These are phyloP conservation scores for Parazoanthus swiftii DNA, from an alignment of 92 coral and sea anemone species.

Conservation along the genomic window DNA sequence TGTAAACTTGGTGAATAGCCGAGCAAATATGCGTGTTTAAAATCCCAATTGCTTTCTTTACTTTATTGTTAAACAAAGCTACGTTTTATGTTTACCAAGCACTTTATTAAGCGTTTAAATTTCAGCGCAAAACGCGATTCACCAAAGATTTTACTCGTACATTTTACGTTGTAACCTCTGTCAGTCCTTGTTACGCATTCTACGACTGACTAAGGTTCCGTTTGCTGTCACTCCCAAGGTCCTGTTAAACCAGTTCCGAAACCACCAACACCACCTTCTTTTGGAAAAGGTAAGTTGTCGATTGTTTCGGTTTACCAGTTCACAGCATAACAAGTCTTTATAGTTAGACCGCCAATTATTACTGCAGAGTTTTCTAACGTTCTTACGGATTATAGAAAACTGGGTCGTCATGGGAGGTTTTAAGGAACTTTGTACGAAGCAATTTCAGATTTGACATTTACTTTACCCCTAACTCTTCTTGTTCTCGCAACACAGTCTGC, in stretches of 20 bases:
- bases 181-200: too few relatives aligned
- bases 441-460: background rate
- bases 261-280: background rate
- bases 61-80: too few relatives aligned
- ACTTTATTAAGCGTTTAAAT: too few relatives aligned
- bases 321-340: background rate
- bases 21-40: too few relatives aligned
- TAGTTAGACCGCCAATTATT: background rate
- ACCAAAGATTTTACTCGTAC: too few relatives aligned
- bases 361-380: background rate
- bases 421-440: background rate
- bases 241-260: slow-evolving; percentile 4
- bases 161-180: too few relatives aligned
- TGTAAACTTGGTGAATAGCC: too few relatives aligned
- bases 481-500: slow-evolving; percentile 48
- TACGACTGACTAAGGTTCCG: background rate
- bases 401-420: background rate
- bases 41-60: too few relatives aligned
- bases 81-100: too few relatives aligned
- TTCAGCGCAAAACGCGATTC: too few relatives aligned
- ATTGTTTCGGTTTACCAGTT: background rate
- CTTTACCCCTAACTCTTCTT: background rate
- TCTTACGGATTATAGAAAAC: background rate
- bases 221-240: background rate
- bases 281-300: slow-evolving; percentile 3